A percentile compares a stretch with the other conserved stretches of the same genome.
phyloP scores from a whole-genome alignment of 2,888 invertebrate genomes.

The Chaetoderma sp. region DNA sequence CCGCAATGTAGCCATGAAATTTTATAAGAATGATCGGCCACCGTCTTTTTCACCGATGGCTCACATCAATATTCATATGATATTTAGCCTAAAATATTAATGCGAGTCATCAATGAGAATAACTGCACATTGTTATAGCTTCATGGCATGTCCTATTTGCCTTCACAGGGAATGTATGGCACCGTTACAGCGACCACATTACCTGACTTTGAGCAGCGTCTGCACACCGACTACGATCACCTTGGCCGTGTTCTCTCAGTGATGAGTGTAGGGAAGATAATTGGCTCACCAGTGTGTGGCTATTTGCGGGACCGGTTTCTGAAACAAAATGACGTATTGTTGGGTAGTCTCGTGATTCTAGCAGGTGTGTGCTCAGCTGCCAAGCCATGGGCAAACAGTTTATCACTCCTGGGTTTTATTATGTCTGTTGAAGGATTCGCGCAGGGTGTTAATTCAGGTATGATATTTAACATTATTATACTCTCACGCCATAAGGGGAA shows the following conservation, averaged over 20 bases:
- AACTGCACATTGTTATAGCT: too few species aligned
- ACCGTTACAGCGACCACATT: constrained; percentile 39
- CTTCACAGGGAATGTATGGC: constrained; percentile 35
- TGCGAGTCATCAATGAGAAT: too few species aligned
- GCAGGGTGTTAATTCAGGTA: constrained; percentile 36
- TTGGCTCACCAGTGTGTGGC: constrained; percentile 34
- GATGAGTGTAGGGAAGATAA: constrained; percentile 30
- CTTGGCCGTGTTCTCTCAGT: constrained; percentile 34
- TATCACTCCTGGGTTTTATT: constrained; percentile 27
- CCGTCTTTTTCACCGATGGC: too few species aligned
- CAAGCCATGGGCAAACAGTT: constrained; percentile 30
- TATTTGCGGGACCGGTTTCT: constrained; percentile 32
- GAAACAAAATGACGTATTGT: constrained; percentile 29
- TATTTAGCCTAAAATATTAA: too few species aligned
- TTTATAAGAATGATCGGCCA: too few species aligned
- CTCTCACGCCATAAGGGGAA: too few species aligned
- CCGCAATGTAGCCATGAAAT: too few species aligned
- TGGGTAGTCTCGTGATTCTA: constrained; percentile 24
- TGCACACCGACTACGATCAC: constrained; percentile 29
- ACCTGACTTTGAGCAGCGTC: constrained; percentile 32
- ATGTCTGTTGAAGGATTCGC: constrained; percentile 31
- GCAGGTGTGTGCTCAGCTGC: constrained; percentile 17
- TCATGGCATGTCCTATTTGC: too few species aligned
- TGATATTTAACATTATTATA: too few species aligned
- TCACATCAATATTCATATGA: too few species aligned